phyloP scores from a whole-genome alignment of 2,113 vertebrate species.

The Dipodomys merriami region DNA sequence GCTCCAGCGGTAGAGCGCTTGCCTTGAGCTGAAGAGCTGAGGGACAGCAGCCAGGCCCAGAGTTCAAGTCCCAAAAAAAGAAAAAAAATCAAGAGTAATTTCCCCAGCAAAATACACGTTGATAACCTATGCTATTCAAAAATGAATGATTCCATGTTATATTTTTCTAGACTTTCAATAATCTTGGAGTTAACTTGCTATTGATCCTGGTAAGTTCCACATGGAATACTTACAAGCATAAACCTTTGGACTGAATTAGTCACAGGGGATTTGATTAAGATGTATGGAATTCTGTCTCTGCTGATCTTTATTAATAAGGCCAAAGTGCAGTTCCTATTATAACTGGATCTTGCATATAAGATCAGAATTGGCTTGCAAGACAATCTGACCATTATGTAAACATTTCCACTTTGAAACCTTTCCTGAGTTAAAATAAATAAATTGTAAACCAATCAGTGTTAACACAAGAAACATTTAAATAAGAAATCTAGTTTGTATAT shows the following conservation, averaged over 20 bases:
- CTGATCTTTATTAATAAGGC: conserved; percentile 32
- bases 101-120: not conserved
- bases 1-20: too few relatives aligned
- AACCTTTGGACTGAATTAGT: conserved; percentile 43
- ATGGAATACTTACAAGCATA: conserved; percentile 66
- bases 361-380: conserved; percentile 14
- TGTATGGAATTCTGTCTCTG: conserved; percentile 45
- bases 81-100: not conserved
- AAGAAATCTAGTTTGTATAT: not conserved
- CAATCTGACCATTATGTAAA: not conserved
- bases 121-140: not conserved
- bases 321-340: not conserved
- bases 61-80: too few relatives aligned
- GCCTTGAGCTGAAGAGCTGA: too few relatives aligned
- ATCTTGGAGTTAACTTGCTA: conserved; percentile 59
- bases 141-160: conserved; percentile 59
- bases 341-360: not conserved
- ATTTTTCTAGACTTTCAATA: conserved; percentile 63
- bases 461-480: conserved; percentile 41
- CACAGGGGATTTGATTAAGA: conserved; percentile 55
- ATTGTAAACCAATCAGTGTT: not conserved
- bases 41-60: too few relatives aligned
- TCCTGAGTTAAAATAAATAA: conserved; percentile 41
- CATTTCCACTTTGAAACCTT: conserved; percentile 26
- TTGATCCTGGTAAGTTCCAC: conserved; percentile 49